Percentiles rank a stretch among this genome's conserved stretches.
Evolutionary conservation across 64 coral and sea anemone genomes (phyloP).

Genomic region (Acropora yongei): DNA sequence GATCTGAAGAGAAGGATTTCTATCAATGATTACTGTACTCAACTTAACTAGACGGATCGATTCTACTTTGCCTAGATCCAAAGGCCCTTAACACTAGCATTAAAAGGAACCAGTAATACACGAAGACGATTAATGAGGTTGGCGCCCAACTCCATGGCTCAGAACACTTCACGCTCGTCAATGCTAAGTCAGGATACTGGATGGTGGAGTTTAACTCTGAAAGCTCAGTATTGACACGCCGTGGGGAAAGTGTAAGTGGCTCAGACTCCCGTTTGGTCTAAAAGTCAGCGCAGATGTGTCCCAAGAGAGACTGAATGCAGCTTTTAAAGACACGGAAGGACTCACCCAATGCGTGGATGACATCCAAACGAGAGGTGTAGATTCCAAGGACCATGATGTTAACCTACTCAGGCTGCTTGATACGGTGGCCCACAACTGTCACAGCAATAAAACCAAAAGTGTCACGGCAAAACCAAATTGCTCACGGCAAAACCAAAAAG

Average conservation of each 20-base stretch:
- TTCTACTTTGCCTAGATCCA: constrained; percentile 47
- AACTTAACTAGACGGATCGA: background rate
- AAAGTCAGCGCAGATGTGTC: constrained; percentile 29
- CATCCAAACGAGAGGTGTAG: constrained; percentile 28
- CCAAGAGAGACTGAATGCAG: constrained; percentile 54
- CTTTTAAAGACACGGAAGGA: constrained; percentile 19
- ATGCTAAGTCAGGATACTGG: constrained; percentile 27
- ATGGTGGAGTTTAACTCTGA: background rate
- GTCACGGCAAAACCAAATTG: too few relatives aligned
- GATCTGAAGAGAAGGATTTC: too few relatives aligned
- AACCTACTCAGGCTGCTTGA: background rate
- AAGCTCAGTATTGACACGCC: constrained; percentile 14
- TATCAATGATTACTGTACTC: too few relatives aligned
- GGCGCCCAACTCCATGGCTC: constrained; percentile 26
- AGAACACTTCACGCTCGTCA: constrained; percentile 14
- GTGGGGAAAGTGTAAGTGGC: constrained; percentile 59
- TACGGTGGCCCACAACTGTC: too few relatives aligned
- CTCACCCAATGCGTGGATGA: constrained; percentile 29
- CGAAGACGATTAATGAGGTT: constrained; percentile 39
- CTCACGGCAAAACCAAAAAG: too few relatives aligned
- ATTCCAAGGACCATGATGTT: constrained; percentile 37
- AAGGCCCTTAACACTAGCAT: constrained; percentile 24
- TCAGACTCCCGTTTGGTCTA: constrained; percentile 52
- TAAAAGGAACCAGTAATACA: background rate
- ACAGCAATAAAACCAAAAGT: too few relatives aligned